Conservation (phyloP, 2,113 vertebrate species). For the Aphyosemion australe region DNA sequence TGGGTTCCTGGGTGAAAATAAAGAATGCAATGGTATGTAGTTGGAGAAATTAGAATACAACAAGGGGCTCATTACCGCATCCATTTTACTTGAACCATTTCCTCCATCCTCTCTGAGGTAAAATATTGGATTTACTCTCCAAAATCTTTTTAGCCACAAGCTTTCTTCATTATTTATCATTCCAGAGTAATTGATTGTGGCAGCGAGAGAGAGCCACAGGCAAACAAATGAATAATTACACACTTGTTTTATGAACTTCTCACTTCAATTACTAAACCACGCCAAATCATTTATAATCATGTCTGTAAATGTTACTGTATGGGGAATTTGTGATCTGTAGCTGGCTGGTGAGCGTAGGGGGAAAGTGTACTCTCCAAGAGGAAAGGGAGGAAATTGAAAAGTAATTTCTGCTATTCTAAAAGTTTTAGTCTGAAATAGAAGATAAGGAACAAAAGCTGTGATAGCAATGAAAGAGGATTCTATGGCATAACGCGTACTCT, state of each 20-base stretch:
- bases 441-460: conserved; percentile 55
- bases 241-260: conserved; percentile 59
- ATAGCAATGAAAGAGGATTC: conserved; percentile 36
- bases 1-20: not conserved
- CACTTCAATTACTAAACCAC: conserved; percentile 37
- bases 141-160: conserved; percentile 63
- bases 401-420: conserved; percentile 65
- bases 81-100: conserved; percentile 56
- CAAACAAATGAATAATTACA: conserved; percentile 69
- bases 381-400: conserved; percentile 70
- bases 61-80: conserved; percentile 59
- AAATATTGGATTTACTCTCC: conserved; percentile 64
- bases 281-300: conserved; percentile 52
- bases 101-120: conserved; percentile 53
- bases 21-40: conserved; percentile 6
- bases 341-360: conserved; percentile 50
- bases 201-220: conserved; percentile 56
- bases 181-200: conserved; percentile 72
- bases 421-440: conserved; percentile 53
- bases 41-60: conserved; percentile 51
- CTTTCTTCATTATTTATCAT: conserved; percentile 68
- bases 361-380: conserved; percentile 39
- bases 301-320: conserved; percentile 49
- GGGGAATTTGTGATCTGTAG: conserved; percentile 59
- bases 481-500: conserved; percentile 23